phyloP scores from a whole-genome alignment of 1,140 invertebrate genomes.

The Cylas formicarius region DNA sequence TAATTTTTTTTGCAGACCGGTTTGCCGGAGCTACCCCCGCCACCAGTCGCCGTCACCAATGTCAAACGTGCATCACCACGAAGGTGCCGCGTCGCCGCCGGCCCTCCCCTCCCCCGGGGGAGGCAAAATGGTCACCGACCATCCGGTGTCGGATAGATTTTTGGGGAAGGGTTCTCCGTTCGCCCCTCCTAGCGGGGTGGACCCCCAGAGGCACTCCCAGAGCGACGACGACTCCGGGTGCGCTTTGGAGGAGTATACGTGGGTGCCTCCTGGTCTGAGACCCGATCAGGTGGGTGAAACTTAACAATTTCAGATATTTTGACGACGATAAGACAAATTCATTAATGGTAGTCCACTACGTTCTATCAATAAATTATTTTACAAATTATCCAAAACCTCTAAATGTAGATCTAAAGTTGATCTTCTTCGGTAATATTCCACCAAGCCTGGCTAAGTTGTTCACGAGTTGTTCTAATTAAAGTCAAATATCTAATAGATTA shows the following conservation, averaged over 20 bases:
- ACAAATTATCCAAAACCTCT: neutral
- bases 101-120: slow-evolving; percentile 37
- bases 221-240: slow-evolving; percentile 96
- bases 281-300: slow-evolving; percentile 81
- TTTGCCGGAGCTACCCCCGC: slow-evolving; percentile 45
- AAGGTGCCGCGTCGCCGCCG: slow-evolving; percentile 33
- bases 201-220: slow-evolving; percentile 83
- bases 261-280: slow-evolving; percentile 91
- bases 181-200: slow-evolving; percentile 36
- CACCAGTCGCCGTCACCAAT: slow-evolving; percentile 35
- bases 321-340: neutral
- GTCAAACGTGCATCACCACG: slow-evolving; percentile 25
- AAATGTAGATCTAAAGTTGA: neutral
- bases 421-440: too few species aligned
- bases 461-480: too few species aligned
- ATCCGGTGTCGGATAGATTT: slow-evolving; percentile 41
- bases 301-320: neutral
- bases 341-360: neutral
- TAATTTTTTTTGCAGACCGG: slow-evolving; percentile 50
- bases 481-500: too few species aligned
- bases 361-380: neutral
- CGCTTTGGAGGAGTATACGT: slow-evolving; percentile 95
- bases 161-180: slow-evolving; percentile 46
- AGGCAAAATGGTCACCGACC: slow-evolving; percentile 41
- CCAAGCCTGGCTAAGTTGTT: too few species aligned